Evolutionary conservation across 2,888 invertebrate species (phyloP).

Genomic region (Athalia rosae): DNA sequence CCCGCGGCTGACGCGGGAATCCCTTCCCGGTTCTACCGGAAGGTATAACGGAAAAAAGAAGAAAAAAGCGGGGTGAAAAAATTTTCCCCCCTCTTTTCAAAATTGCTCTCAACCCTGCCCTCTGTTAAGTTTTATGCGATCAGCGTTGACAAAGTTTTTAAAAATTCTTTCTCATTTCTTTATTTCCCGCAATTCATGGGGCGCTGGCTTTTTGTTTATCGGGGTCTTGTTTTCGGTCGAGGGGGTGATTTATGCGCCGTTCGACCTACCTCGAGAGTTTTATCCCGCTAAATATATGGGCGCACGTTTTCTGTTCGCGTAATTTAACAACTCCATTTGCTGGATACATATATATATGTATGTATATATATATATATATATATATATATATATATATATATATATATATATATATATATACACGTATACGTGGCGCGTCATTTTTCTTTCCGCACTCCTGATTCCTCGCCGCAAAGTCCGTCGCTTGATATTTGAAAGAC

Average conservation of each 20-base stretch:
- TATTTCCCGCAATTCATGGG: neutral
- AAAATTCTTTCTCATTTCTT: neutral
- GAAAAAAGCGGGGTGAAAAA: no score
- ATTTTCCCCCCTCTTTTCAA: no score
- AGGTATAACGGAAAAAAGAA: slow-evolving; percentile 8
- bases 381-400: no score
- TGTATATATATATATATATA: no score
- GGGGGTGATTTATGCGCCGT: slow-evolving; percentile 29
- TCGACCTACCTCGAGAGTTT: slow-evolving; percentile 19
- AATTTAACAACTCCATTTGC: slow-evolving; percentile 2
- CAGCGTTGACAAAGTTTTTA: neutral
- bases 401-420: no score
- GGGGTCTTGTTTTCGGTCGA: slow-evolving; percentile 30
- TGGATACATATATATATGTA: no score
- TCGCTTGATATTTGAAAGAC: neutral
- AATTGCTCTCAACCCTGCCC: neutral
- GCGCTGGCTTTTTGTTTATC: slow-evolving; percentile 17
- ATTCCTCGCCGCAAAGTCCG: neutral
- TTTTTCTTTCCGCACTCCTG: slow-evolving; percentile 1
- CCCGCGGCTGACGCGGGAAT: slow-evolving; percentile 1
- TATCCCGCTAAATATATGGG: slow-evolving; percentile 15
- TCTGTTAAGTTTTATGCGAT: neutral
- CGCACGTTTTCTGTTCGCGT: slow-evolving; percentile 14
- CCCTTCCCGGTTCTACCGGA: slow-evolving; percentile 1
- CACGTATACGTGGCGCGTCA: no score